Evolutionary conservation across 2,888 invertebrate species (phyloP), one percentile per base, ranked within the genome.

Genomic region (Meganola albula): DNA sequence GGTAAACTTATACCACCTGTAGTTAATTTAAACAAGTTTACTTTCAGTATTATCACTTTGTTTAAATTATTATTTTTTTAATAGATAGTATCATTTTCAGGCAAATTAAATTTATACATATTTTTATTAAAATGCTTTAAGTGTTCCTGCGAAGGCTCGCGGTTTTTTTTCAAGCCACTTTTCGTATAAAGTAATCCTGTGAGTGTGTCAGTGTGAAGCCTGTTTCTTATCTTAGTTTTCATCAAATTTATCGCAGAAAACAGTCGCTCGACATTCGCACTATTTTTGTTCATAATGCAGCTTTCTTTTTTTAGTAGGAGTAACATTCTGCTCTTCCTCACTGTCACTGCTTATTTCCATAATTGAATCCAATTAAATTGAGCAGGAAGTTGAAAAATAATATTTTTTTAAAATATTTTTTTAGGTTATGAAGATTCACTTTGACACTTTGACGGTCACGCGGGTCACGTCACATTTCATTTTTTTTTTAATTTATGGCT

Each of bases 171-270:
- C n/a, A n/a, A n/a, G n/a, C n/a, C n/a, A n/a, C n/a, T n/a, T n/a
- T n/a, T n/a, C n/a, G n/a, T n/a, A n/a, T n/a, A n/a, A n/a, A n/a
- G n/a, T n/a, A n/a, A n/a, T 28, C 27, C 27, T 9, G 27, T 39
- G 24, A 35, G 20, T 39, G 25, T 24, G 31, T 39, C 27, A 38
- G 31, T 38, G 0, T 30, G 31, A 31, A 40, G 38, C 33, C 33
- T 34, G 27, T 44, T 44, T 34, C 38, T 31, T 34, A 38, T 28
- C 36, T 44, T 44, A 31, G 40, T 38, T 38, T 44, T 40, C 3
- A 38, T 39, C 32, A 32, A 27, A 11, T 43, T 43, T 6, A 36
- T 27, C 22, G 31, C 36, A 18, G 39, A 39, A 29, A 39, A 39
- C 24, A 29, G 28, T 22, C 32, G 20, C 39, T 36, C 33, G 27